Base-by-base conservation (phyloP, 2,797 vertebrate species). In the Sphaeramia orbicularis region DNA sequence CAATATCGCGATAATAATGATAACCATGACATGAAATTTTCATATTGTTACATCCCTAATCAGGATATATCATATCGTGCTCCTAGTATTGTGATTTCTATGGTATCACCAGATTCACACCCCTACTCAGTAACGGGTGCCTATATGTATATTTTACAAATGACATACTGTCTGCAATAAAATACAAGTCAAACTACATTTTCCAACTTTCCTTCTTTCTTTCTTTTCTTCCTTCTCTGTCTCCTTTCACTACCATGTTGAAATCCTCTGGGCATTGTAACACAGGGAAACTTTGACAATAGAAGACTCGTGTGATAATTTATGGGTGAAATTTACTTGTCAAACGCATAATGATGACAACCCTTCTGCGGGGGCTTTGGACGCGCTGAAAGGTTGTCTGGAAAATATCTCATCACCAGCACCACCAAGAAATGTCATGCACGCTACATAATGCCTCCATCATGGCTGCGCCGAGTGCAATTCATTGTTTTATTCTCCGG, bases 401-500 rank as follows among this genome's bases (percentile, higher is more conserved):
- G 60, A 57, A 68, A 59, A 68, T 24, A 45, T 45, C 54, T 57
- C 21, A 48, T 45, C 40, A 62, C 56, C 16, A 21, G n/a, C 53
- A 50, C 50, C 47, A 45, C 58, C 16, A 37, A 53, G 49, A 58
- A 52, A 76, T 70, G 68, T 72, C 69, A 45, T 38, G 12, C 18
- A 47, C 30, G 24, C 42, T 45, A 52, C 8, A n/a, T 13, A 37
- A 64, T 1, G 9, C 15, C 15, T 4, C 18, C 18, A 6, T 9
- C 2, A 1, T 0, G 44, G 2, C 48, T 21, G 16, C 44, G 58
- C 53, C 32, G 19, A 55, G 58, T 47, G 35, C 24, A 49, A 24
- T 21, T 44, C 37, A 59, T 50, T 58, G 49, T 60, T 71, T 32
- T 68, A 38, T 16, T 68, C 51, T 19, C 53, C 18, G 41, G 35